A percentile compares a stretch with the other conserved stretches of the same genome.
phyloP scores from a whole-genome alignment of 2,888 invertebrate species.

The Galerucella nymphaeae region DNA sequence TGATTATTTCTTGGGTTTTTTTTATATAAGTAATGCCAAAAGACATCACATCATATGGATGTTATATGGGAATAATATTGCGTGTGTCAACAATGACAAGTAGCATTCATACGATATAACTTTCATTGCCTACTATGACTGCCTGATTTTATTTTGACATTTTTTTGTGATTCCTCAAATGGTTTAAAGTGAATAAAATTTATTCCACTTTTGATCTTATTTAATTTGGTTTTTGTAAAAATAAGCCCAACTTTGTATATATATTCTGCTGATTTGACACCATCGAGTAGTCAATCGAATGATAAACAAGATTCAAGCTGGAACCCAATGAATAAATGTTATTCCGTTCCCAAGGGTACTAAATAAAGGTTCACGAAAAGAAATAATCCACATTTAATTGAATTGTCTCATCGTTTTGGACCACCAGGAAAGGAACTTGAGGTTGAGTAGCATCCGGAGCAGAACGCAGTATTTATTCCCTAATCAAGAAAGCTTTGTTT shows the following conservation, averaged over 20 bases:
- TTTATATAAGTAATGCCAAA: no score
- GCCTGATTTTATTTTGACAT: no score
- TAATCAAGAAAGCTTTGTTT: slow-evolving; percentile 63
- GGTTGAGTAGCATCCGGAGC: slow-evolving; percentile 50
- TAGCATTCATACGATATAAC: no score
- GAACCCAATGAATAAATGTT: slow-evolving; percentile 28
- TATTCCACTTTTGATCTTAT: background rate
- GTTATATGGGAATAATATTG: no score
- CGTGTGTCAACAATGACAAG: no score
- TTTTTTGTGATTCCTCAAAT: no score
- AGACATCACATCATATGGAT: no score
- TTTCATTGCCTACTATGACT: no score
- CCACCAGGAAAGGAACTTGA: slow-evolving; percentile 55
- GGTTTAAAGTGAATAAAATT: no score
- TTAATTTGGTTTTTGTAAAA: background rate
- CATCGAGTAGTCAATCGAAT: background rate
- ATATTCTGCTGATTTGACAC: background rate
- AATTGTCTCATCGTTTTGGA: slow-evolving; percentile 61
- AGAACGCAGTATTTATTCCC: slow-evolving; percentile 60
- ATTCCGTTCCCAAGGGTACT: slow-evolving; percentile 28
- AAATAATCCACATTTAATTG: slow-evolving; percentile 58
- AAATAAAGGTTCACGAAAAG: slow-evolving; percentile 40
- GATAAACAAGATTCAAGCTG: slow-evolving; percentile 4
- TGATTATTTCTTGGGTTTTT: no score
- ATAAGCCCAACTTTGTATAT: background rate